These are phyloP conservation scores for Synanthedon tipuliformis DNA, from an alignment of 2,888 invertebrate species.

Conservation along the genomic window DNA sequence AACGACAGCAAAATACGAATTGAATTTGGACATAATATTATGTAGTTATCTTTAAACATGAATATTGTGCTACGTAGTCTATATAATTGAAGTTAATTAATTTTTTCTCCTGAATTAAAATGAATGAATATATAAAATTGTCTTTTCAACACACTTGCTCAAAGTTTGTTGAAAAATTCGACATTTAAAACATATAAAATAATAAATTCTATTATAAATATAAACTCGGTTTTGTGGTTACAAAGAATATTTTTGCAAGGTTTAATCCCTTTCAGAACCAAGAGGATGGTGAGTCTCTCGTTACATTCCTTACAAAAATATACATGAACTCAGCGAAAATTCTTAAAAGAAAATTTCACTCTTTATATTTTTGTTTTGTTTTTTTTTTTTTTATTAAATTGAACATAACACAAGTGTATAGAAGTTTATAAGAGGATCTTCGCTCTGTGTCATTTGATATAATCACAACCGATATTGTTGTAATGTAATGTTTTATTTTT, in stretches of 20 bases:
- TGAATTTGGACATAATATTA: slow-evolving; percentile 9
- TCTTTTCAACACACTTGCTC: background rate
- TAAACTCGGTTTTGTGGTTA: slow-evolving; percentile 29
- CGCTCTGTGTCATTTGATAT: slow-evolving; percentile 30
- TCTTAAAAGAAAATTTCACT: too few species aligned
- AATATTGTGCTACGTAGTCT: slow-evolving; percentile 16
- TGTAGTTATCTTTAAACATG: slow-evolving; percentile 35
- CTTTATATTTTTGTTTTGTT: too few species aligned
- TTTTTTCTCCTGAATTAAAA: background rate
- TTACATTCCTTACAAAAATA: slow-evolving; percentile 47
- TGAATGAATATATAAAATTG: background rate
- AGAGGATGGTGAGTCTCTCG: slow-evolving; percentile 58
- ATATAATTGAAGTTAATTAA: too few species aligned
- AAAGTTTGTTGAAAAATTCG: background rate
- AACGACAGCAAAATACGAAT: slow-evolving; percentile 9
- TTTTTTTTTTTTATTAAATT: too few species aligned
- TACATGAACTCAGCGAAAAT: slow-evolving; percentile 40
- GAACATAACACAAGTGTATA: too few species aligned
- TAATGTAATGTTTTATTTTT: slow-evolving; percentile 5
- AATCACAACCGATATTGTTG: slow-evolving; percentile 29
- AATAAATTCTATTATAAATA: background rate
- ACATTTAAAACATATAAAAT: background rate
- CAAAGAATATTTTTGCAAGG: slow-evolving; percentile 49
- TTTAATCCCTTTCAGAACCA: slow-evolving; percentile 56
- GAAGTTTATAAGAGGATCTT: slow-evolving; percentile 27